Evolutionary conservation across 1,140 invertebrate genomes (phyloP).

Genomic region (Nomia melanderi): DNA sequence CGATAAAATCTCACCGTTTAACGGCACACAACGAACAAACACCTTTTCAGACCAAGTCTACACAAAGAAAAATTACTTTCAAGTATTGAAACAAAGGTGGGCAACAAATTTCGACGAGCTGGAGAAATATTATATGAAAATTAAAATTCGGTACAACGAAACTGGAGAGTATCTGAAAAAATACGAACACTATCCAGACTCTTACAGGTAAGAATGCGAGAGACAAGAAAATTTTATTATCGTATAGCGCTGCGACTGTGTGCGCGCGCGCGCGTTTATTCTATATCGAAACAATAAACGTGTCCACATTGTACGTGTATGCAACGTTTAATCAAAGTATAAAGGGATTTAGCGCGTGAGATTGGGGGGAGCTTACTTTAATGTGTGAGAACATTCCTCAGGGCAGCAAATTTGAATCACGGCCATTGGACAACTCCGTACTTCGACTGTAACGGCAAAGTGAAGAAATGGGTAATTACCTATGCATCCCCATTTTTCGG

Average conservation of each 20-base stretch:
- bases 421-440: constrained; percentile 97
- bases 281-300: constrained; percentile 12
- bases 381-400: constrained; percentile 72
- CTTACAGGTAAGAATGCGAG: constrained; percentile 84
- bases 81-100: constrained; percentile 95
- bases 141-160: constrained; percentile 94
- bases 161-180: constrained; percentile 90
- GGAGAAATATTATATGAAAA: constrained; percentile 96
- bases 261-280: no score
- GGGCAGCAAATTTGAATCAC: constrained; percentile 91
- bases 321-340: constrained; percentile 15
- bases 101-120: constrained; percentile 95
- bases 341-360: constrained; percentile 30
- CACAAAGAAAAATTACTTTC: constrained; percentile 92
- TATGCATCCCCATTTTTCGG: constrained; percentile 99
- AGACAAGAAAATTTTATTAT: not conserved
- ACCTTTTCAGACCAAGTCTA: constrained; percentile 87
- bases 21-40: not conserved
- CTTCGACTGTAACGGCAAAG: constrained; percentile 95
- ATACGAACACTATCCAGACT: constrained; percentile 95
- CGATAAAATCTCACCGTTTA: no score
- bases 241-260: no score
- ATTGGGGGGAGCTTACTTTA: constrained; percentile 72
- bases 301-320: not conserved
- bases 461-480: constrained; percentile 96